Conservation (phyloP, 2,888 invertebrate species). For the Gymnoscelis rufifasciata region DNA sequence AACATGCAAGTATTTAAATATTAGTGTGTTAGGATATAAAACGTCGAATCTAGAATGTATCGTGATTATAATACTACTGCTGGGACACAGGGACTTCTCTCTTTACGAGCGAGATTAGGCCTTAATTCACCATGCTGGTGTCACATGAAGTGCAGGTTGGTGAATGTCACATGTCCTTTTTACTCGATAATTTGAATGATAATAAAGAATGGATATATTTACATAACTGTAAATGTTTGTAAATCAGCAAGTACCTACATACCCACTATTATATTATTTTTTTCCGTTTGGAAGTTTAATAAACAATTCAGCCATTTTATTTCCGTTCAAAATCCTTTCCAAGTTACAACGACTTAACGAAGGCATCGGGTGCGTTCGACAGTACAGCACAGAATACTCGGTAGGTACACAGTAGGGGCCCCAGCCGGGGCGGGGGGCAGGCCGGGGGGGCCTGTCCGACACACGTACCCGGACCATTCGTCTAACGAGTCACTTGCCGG, state of each 20-base stretch:
- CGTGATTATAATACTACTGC: not conserved
- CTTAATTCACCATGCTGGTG: too few species aligned
- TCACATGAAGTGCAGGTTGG: too few species aligned
- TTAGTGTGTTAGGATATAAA: too few species aligned
- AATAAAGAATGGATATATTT: not conserved
- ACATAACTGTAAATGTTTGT: too few species aligned
- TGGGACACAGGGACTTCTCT: too few species aligned
- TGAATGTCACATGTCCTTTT: too few species aligned
- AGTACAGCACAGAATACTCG: slow-evolving; percentile 35
- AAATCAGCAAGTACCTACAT: too few species aligned
- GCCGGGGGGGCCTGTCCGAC: slow-evolving; percentile 49
- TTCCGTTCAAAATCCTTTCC: slow-evolving; percentile 10
- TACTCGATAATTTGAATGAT: too few species aligned
- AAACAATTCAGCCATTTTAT: not conserved
- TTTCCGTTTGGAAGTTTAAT: too few species aligned
- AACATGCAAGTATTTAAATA: not conserved
- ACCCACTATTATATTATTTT: too few species aligned
- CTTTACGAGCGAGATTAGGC: too few species aligned
- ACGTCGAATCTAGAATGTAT: not conserved
- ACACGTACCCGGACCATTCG: slow-evolving; percentile 52
- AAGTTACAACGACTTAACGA: slow-evolving; percentile 47
- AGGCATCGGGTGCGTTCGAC: slow-evolving; percentile 69
- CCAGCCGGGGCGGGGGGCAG: slow-evolving; percentile 10
- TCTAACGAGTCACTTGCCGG: slow-evolving; percentile 55
- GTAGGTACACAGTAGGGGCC: slow-evolving; percentile 30